A percentile compares a stretch with the other conserved stretches of the same genome.
Conservation (phyloP, 1,140 invertebrate species). For the Copidosoma floridanum region DNA sequence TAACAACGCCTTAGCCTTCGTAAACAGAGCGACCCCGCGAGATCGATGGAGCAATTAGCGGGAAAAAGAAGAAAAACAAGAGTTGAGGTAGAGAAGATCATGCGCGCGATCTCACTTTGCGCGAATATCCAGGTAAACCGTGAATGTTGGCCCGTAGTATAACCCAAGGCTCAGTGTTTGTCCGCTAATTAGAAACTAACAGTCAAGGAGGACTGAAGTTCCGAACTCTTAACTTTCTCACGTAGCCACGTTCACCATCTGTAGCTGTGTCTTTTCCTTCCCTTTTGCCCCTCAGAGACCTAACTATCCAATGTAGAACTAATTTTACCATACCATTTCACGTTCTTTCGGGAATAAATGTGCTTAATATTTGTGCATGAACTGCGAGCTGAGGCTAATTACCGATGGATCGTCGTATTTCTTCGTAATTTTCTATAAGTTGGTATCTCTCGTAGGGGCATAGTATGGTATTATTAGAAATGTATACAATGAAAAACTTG, state of each 20-base stretch:
- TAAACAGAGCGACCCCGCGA: no score
- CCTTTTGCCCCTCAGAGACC: no score
- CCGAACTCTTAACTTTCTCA: conserved; percentile 55
- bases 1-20: neutral
- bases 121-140: conserved; percentile 14
- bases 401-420: no score
- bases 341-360: conserved; percentile 18
- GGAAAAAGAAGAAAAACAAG: neutral
- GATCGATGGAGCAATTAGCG: neutral
- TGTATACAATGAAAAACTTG: no score
- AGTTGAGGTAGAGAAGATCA: neutral
- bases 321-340: conserved; percentile 22
- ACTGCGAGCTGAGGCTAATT: no score
- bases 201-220: conserved; percentile 52
- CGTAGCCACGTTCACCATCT: no score
- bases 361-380: no score
- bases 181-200: conserved; percentile 57
- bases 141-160: conserved; percentile 28
- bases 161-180: conserved; percentile 50
- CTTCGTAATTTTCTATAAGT: no score
- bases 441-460: no score
- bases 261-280: no score
- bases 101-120: neutral
- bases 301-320: no score
- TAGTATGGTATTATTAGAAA: no score